Evolutionary conservation across 2,113 vertebrate species (phyloP), one percentile per base, ranked within the genome.

Genomic region (Psilopogon haemacephalus): DNA sequence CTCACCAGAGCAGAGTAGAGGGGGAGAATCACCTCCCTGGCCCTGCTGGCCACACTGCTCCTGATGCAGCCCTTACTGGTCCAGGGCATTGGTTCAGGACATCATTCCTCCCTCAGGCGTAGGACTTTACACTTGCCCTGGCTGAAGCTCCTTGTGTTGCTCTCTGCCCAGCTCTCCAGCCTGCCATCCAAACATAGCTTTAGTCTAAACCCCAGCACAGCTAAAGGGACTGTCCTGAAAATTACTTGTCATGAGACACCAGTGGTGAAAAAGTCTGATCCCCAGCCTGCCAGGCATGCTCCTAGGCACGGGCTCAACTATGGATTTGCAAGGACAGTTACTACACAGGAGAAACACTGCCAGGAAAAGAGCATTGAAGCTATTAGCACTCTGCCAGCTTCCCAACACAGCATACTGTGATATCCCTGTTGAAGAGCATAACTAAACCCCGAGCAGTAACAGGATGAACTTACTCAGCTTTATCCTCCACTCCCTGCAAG

Each of bases 261-360:
- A 44, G 30, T 5, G 23, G 12, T 44, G 20, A 13, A 11, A 32
- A 18, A 62, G 76, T 12, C 64, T 7, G 59, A 80, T 46, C 72
- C 32, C 48, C 83, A 62, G 46, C 56, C 62, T 55, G 81, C 48
- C 75, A 55, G 85, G 69, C 60, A 46, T 1, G 3, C 50, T 9
- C 15, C 59, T 27, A 2, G 1, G 46, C 55, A 60, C 13, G 52
- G 74, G 58, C 62, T 75, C 69, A 52, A 84, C 65, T 71, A 24
- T 60, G 46, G 33, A 67, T 92, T 59, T 71, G 63, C 85, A 84
- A 59, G 60, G 79, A 16, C 85, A 72, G 85, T 95, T 94, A 83
- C 89, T 77, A 55, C 64, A 40, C 56, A n/a, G 60, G 23, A 86
- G 68, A 89, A 91, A 94, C 63, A 35, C 8, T 73, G 79, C 79